Percentiles rank a stretch among this genome's conserved stretches.
Evolutionary conservation across 2,797 vertebrate genomes (phyloP).

Genomic region (Dendrocincla tyrannina): DNA sequence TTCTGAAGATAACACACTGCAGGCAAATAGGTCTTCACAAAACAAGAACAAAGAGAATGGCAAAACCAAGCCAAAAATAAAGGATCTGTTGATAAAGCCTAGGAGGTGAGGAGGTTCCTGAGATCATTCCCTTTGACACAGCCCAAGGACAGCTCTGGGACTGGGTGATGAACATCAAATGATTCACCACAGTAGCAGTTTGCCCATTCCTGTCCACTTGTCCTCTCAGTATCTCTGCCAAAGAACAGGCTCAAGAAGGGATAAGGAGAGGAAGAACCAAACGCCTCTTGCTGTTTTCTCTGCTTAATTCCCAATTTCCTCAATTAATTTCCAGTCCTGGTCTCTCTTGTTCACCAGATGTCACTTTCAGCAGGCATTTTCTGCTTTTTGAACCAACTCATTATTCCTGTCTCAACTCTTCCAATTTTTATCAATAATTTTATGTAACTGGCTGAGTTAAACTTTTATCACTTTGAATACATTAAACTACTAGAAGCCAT

Average conservation of each 20-base stretch:
- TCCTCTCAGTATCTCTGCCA: background rate
- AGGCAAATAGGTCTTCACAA: background rate
- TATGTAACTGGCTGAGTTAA: background rate
- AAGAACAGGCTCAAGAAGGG: background rate
- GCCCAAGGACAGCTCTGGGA: background rate
- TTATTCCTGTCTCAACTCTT: background rate
- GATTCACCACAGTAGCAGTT: background rate
- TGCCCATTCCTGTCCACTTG: background rate
- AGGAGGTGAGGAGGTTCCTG: background rate
- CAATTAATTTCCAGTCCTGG: background rate
- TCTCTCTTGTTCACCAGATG: background rate
- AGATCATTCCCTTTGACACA: background rate
- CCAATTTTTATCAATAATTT: constrained; percentile 42
- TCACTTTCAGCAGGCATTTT: background rate
- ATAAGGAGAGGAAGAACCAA: background rate
- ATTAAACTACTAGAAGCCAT: constrained; percentile 28
- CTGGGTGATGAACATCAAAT: background rate
- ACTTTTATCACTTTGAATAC: constrained; percentile 36
- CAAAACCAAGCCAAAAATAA: background rate
- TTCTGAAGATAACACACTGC: background rate
- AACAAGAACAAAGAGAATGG: background rate
- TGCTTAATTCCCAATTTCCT: background rate
- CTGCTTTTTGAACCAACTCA: background rate
- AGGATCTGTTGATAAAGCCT: background rate
- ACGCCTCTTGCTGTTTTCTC: background rate